Conservation (phyloP, 2,113 vertebrate genomes). For the Chaenogobius annularis region DNA sequence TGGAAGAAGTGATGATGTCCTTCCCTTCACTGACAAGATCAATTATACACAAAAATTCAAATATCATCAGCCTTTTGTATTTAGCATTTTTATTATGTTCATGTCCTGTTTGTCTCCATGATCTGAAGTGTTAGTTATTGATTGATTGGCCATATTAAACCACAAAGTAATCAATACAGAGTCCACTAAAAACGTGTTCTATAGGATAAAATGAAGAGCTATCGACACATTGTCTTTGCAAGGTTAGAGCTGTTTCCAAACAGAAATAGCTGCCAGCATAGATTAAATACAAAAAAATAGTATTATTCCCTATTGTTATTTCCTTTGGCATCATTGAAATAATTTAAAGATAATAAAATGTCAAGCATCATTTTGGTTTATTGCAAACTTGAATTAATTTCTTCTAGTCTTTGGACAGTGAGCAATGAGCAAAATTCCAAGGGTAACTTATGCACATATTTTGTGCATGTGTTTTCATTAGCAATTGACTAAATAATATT, state of each 20-base stretch:
- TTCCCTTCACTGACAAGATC: conserved; percentile 46
- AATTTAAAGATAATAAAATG: not conserved
- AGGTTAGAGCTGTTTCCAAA: not conserved
- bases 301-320: too few species aligned
- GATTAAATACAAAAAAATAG: not conserved
- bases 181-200: not conserved
- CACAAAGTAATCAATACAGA: not conserved
- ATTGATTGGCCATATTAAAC: not conserved
- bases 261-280: not conserved
- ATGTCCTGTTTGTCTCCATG: not conserved
- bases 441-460: not conserved
- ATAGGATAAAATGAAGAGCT: not conserved
- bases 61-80: not conserved
- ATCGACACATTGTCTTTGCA: not conserved
- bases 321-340: not conserved
- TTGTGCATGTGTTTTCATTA: not conserved
- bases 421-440: conserved; percentile 13
- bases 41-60: not conserved
- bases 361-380: not conserved
- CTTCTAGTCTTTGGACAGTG: not conserved
- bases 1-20: conserved; percentile 52
- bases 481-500: not conserved
- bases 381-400: not conserved
- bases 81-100: not conserved
- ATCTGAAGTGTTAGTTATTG: not conserved